These are phyloP conservation scores for Archips xylosteana DNA, from an alignment of 2,888 invertebrate genomes.

Conservation along the genomic window DNA sequence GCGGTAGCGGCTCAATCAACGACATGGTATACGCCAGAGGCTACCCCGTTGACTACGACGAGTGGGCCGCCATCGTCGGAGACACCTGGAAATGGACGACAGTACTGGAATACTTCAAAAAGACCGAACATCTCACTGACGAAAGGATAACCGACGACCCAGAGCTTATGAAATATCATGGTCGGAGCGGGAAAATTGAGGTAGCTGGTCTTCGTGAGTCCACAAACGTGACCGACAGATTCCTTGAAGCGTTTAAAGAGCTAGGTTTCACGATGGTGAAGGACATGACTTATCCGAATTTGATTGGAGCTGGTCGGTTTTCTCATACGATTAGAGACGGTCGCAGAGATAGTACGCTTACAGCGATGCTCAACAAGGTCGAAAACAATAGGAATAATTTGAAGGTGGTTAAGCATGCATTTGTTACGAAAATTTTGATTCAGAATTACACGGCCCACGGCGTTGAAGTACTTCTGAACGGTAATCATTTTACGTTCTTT, in stretches of 20 bases:
- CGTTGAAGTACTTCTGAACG: constrained; percentile 53
- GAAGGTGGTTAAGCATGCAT: constrained; percentile 60
- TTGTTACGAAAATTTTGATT: constrained; percentile 63
- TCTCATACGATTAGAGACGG: constrained; percentile 70
- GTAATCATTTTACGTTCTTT: constrained; percentile 54
- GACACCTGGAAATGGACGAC: constrained; percentile 67
- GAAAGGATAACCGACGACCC: constrained; percentile 60
- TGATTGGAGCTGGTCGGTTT: constrained; percentile 69
- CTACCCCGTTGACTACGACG: constrained; percentile 69
- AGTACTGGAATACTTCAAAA: constrained; percentile 70
- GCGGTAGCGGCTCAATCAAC: constrained; percentile 72
- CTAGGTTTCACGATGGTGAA: constrained; percentile 64
- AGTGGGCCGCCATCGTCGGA: constrained; percentile 65
- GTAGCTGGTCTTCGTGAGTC: constrained; percentile 60
- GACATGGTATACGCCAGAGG: constrained; percentile 77
- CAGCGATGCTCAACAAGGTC: constrained; percentile 63
- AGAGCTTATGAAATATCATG: constrained; percentile 63
- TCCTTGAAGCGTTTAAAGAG: constrained; percentile 66
- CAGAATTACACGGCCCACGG: constrained; percentile 61
- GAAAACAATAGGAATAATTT: constrained; percentile 54
- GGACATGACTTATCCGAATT: constrained; percentile 72
- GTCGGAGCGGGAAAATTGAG: constrained; percentile 66
- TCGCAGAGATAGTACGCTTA: constrained; percentile 64
- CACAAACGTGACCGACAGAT: constrained; percentile 52
- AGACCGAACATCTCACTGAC: constrained; percentile 71